Evolutionary conservation across 2,888 invertebrate species (phyloP), one percentile per base, ranked within the genome.

Genomic region (Sphaeridia pumilis): DNA sequence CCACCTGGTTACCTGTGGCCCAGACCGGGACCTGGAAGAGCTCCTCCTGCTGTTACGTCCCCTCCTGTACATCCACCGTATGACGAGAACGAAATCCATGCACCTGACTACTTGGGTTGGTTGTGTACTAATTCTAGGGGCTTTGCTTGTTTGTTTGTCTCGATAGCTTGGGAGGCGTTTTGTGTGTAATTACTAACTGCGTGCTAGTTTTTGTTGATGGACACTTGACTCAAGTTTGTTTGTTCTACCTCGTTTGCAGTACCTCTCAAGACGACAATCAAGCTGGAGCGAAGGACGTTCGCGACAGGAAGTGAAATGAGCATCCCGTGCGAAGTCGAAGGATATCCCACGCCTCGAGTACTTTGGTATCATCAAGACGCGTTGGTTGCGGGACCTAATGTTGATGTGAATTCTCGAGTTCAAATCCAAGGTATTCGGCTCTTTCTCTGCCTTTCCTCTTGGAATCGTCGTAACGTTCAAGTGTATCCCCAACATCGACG

Each of bases 281-380:
- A 75, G 1, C 69, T 78, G 54, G 74, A 75, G 45, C 71, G 73
- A 58, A 74, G 74, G n/a, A 74, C 72, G 48, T 79, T 80, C 69
- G 74, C 77, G 2, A 75, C 78, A 41, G 85, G 84, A 54, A 75
- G 78, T 27, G 81, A 82, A 65, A 74, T 89, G 61, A 76, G 74
- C 38, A 74, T 90, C 57, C 77, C 76, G 14, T 90, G 89, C 68
- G 78, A 79, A 28, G 83, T 85, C 42, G 80, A 81, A 60, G 88
- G 89, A 3, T 81, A 80, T 70, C 88, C 88, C 1, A 71, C 74
- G 50, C 87, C 88, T 2, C 74, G 75, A 58, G 83, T 89, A 2
- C 73, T 77, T 54, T 93, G 92, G 92, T 83, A 78, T 69, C 88
- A 87, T 71, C 82, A 90, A 68, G 78, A 80, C 43, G 70, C 71